Evolutionary conservation across 92 coral and sea anemone species (phyloP), one percentile per base, ranked within the genome.

Genomic region (Chrysogorgia sp.): DNA sequence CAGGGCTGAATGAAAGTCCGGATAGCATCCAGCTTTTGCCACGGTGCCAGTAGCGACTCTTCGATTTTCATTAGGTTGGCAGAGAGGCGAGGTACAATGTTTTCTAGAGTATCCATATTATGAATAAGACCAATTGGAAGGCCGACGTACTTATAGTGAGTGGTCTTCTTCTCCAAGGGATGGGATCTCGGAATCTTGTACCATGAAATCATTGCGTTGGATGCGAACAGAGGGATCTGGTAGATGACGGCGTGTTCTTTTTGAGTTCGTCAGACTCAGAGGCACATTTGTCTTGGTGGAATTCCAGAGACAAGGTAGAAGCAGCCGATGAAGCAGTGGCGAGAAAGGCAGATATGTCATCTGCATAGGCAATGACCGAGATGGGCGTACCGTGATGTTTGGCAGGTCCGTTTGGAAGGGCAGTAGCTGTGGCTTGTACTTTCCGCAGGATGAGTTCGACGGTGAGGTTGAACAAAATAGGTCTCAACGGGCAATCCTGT

Each of bases 11-110:
- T 55, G 50, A 76, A 76, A 9, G 81, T 58, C 17, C 70, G 70
- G 58, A 57, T 76, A 31, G 81, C 70, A 48, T 76, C 81, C 28
- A 75, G 69, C 40, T 75, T 75, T 23, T 75, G 81, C 81, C 81
- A 75, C 10, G 81, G 81, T 12, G 69, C 68, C 14, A 75, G 69
- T 26, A 75, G 68, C 26, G 81, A 75, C 12, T 35, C 34, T 24
- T 57, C 28, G 69, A 75, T 53, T 14, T 20, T 28, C 19, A 17
- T 21, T 24, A 75, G 69, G 24, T 58, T 43, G n/a, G 31, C 32
- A 31, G 25, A 21, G 21, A 75, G 81, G 20, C 58, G 25, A 40
- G 24, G 21, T 25, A 32, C 43, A 21, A 45, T 34, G 20, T 26
- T 35, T 20, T 25, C 25, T 10, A 75, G 81, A 24, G 28, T 63